phyloP scores from a whole-genome alignment of 2,888 invertebrate genomes.

The Drosophila picticornis region DNA sequence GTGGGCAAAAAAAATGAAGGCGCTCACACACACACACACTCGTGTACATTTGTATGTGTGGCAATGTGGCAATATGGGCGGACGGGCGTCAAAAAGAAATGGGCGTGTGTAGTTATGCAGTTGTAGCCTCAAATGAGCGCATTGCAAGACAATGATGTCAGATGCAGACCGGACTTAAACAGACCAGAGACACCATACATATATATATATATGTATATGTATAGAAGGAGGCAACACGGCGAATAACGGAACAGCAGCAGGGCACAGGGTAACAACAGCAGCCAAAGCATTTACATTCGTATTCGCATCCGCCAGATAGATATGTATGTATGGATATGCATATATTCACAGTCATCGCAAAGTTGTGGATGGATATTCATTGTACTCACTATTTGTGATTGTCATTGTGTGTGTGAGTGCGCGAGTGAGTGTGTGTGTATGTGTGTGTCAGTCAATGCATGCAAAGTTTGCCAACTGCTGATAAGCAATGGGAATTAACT shows the following conservation, averaged over 20 bases:
- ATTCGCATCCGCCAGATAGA: slow-evolving; percentile 45
- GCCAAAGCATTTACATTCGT: slow-evolving; percentile 23
- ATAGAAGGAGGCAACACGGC: background rate
- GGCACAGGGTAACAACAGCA: background rate
- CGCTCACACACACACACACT: slow-evolving; percentile 17
- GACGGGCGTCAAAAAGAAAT: slow-evolving; percentile 21
- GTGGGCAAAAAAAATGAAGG: background rate
- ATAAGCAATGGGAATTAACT: slow-evolving; percentile 76
- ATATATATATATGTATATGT: no score
- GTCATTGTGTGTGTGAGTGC: slow-evolving; percentile 19
- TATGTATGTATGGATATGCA: background rate
- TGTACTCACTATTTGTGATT: slow-evolving; percentile 56
- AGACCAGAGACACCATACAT: slow-evolving; percentile 22
- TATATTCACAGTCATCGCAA: slow-evolving; percentile 27
- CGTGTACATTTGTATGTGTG: background rate
- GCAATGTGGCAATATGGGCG: slow-evolving; percentile 17
- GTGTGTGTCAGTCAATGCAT: slow-evolving; percentile 64
- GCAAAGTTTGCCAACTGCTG: slow-evolving; percentile 72
- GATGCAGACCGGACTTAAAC: slow-evolving; percentile 56
- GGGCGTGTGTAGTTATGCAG: slow-evolving; percentile 53
- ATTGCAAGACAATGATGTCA: slow-evolving; percentile 79
- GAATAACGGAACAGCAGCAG: background rate
- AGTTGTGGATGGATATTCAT: slow-evolving; percentile 62
- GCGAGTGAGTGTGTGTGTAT: slow-evolving; percentile 3
- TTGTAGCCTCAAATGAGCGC: slow-evolving; percentile 67